Evolutionary conservation across 2,113 vertebrate species (phyloP).

Genomic region (Catagonus wagneri): DNA sequence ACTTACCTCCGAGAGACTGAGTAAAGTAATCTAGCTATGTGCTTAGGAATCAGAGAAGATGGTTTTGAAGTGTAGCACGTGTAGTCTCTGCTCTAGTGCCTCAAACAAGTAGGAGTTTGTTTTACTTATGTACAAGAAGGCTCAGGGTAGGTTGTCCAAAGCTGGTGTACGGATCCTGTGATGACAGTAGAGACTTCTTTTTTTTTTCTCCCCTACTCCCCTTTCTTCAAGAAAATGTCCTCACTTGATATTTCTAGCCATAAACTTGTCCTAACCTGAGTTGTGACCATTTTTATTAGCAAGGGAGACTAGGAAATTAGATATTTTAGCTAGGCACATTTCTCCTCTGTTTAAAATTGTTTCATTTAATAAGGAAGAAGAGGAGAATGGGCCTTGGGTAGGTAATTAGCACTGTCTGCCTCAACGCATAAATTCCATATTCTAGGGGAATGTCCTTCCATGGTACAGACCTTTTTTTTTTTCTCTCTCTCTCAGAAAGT

Average conservation of each 20-base stretch:
- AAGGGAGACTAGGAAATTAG: background rate
- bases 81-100: background rate
- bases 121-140: background rate
- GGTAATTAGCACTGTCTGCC: background rate
- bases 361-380: background rate
- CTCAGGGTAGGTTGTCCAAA: background rate
- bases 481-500: background rate
- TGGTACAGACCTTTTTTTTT: background rate
- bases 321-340: background rate
- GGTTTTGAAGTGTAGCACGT: background rate
- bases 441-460: background rate
- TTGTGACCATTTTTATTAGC: background rate
- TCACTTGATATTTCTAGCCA: background rate
- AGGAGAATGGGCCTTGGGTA: background rate
- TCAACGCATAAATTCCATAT: conserved; percentile 1
- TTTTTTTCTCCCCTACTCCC: background rate
- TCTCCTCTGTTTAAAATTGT: background rate
- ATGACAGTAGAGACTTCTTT: background rate
- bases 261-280: background rate
- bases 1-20: background rate
- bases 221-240: background rate
- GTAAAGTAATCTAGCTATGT: background rate
- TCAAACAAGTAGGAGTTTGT: background rate
- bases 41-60: background rate
- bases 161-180: background rate